These are phyloP conservation scores for Sus cebifrons DNA, from an alignment of 2,797 vertebrate species.

Conservation along the genomic window DNA sequence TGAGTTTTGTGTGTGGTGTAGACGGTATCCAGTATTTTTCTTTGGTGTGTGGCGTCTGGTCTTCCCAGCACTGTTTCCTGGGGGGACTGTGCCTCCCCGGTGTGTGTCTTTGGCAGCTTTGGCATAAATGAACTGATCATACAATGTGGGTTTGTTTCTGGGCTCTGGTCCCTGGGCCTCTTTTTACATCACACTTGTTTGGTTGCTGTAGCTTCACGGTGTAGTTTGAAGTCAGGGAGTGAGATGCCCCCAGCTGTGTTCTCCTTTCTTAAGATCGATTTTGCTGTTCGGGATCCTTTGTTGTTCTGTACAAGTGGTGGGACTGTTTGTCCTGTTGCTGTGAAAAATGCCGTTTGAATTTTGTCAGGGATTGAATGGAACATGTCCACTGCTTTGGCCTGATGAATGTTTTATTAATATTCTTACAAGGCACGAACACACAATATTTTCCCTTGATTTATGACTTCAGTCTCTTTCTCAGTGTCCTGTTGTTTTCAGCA, in stretches of 20 bases:
- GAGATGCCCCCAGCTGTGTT: background rate
- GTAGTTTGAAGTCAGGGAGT: background rate
- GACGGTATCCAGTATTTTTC: fast-evolving
- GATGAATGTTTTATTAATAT: background rate
- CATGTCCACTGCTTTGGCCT: background rate
- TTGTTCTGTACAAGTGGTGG: background rate
- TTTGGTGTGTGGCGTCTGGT: background rate
- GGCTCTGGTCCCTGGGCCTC: background rate
- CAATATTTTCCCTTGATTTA: background rate
- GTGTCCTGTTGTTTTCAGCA: background rate
- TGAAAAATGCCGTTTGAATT: background rate
- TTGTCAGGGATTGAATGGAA: background rate
- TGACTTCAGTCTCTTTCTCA: background rate
- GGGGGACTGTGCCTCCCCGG: fast-evolving
- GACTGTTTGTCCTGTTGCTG: background rate
- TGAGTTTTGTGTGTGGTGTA: background rate
- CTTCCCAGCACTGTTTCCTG: background rate
- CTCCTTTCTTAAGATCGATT: background rate
- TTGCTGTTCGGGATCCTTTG: background rate
- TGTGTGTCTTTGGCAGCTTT: background rate
- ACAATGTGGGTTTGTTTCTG: background rate
- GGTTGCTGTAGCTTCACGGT: background rate
- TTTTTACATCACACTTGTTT: background rate
- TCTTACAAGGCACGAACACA: background rate
- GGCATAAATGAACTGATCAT: background rate